These are phyloP conservation scores for Metridium senile DNA, from an alignment of 92 coral and sea anemone genomes.

Conservation along the genomic window DNA sequence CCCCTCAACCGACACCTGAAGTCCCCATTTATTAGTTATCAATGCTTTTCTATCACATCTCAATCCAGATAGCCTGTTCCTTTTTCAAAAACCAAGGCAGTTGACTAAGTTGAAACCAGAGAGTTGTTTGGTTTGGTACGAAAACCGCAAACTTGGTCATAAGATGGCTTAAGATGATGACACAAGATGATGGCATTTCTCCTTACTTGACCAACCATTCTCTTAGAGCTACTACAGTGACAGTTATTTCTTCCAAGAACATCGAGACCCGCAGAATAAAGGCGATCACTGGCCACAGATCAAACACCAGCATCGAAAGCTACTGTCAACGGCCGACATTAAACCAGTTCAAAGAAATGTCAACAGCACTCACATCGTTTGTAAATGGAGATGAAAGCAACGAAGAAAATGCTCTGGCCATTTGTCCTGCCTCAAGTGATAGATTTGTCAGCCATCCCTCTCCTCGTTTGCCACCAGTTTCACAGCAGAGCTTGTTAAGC, in stretches of 20 bases:
- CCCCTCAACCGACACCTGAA: too few relatives aligned
- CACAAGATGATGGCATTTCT: slow-evolving; percentile 30
- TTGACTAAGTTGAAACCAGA: slow-evolving; percentile 43
- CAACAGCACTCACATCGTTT: slow-evolving; percentile 39
- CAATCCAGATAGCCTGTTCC: slow-evolving; percentile 20
- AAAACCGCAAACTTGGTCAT: slow-evolving; percentile 35
- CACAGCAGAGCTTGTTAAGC: background rate
- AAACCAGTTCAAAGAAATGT: slow-evolving; percentile 48
- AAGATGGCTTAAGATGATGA: slow-evolving; percentile 37
- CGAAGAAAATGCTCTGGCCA: background rate
- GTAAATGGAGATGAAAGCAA: slow-evolving; percentile 11
- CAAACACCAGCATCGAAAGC: slow-evolving; percentile 49
- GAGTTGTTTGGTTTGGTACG: slow-evolving; percentile 39
- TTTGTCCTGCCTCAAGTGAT: background rate
- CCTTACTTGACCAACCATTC: slow-evolving; percentile 56
- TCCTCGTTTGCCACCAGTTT: background rate
- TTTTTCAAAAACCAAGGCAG: slow-evolving; percentile 40
- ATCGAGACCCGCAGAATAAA: slow-evolving; percentile 51
- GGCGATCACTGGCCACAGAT: slow-evolving; percentile 57
- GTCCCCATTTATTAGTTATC: too few relatives aligned
- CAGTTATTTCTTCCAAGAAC: slow-evolving; percentile 31
- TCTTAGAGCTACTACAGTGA: slow-evolving; percentile 50
- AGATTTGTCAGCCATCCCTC: too few relatives aligned
- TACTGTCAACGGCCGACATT: slow-evolving; percentile 56
- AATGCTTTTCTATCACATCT: slow-evolving; percentile 10